A percentile compares a stretch with the other conserved stretches of the same genome.
Conservation (phyloP, 2,888 invertebrate species). For the Terebella lapidaria region DNA sequence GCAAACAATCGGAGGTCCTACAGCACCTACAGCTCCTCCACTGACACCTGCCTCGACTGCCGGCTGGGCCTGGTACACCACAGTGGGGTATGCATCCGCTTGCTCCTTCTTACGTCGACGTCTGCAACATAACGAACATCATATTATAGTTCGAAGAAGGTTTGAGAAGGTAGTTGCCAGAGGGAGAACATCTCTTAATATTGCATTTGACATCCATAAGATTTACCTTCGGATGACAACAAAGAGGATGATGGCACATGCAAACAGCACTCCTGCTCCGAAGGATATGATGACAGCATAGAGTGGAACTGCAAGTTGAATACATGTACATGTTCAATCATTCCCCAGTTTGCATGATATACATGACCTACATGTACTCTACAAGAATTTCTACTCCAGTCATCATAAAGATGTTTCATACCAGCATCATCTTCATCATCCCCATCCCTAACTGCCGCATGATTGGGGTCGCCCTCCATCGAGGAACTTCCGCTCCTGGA, state of each 20-base stretch:
- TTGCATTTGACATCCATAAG: background rate
- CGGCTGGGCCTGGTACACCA: background rate
- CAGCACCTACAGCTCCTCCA: background rate
- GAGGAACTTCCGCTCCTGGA: no score
- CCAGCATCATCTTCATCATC: no score
- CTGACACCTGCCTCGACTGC: background rate
- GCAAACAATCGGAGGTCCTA: background rate
- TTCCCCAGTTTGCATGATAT: no score
- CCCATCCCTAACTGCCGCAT: no score
- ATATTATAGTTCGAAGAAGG: background rate
- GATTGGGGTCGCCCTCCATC: no score
- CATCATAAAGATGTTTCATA: no score
- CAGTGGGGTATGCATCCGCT: background rate
- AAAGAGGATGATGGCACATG: background rate
- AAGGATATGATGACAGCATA: background rate
- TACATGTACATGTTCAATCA: no score
- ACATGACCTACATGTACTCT: no score
- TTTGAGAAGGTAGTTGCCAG: no score
- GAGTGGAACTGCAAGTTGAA: background rate
- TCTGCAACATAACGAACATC: background rate
- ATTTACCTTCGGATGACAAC: background rate
- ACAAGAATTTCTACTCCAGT: no score
- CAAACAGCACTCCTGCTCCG: background rate
- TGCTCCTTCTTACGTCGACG: background rate
- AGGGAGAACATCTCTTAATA: background rate